Evolutionary conservation across 2,797 vertebrate genomes (phyloP).

Genomic region (Schizothorax lantsangensis): DNA sequence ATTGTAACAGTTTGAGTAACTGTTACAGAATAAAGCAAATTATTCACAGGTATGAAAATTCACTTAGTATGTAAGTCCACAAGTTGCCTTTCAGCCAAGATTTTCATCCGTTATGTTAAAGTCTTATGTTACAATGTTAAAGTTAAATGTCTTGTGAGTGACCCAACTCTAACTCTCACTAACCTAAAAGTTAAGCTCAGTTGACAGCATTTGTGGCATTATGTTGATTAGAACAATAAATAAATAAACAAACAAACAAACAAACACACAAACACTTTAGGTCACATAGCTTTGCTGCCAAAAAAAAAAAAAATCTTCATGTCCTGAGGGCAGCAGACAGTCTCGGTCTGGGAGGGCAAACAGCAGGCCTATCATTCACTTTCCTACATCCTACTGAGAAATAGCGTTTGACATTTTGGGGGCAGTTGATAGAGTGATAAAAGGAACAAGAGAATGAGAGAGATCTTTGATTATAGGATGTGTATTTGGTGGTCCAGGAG

Average conservation of each 20-base stretch:
- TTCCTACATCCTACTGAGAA: conserved; percentile 32
- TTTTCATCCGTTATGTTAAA: background rate
- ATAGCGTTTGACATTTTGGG: conserved; percentile 35
- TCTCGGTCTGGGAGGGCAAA: conserved; percentile 25
- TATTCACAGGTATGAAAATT: too few relatives aligned
- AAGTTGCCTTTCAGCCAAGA: background rate
- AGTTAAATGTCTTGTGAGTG: background rate
- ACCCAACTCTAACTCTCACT: background rate
- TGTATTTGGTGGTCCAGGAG: conserved; percentile 37
- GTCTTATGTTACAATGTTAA: background rate
- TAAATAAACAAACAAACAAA: background rate
- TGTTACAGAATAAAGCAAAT: too few relatives aligned
- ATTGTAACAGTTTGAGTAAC: too few relatives aligned
- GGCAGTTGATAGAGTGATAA: conserved; percentile 30
- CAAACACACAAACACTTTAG: background rate
- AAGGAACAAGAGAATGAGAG: conserved; percentile 14
- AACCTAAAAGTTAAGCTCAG: background rate
- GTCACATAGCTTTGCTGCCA: background rate
- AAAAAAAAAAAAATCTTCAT: background rate
- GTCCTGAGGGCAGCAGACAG: conserved; percentile 20
- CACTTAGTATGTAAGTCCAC: too few relatives aligned
- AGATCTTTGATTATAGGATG: conserved; percentile 34
- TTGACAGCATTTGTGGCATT: background rate
- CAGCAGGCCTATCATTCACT: conserved; percentile 26
- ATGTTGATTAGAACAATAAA: background rate